Conservation (phyloP, 1,140 invertebrate species). For the Drosophila burlai region DNA sequence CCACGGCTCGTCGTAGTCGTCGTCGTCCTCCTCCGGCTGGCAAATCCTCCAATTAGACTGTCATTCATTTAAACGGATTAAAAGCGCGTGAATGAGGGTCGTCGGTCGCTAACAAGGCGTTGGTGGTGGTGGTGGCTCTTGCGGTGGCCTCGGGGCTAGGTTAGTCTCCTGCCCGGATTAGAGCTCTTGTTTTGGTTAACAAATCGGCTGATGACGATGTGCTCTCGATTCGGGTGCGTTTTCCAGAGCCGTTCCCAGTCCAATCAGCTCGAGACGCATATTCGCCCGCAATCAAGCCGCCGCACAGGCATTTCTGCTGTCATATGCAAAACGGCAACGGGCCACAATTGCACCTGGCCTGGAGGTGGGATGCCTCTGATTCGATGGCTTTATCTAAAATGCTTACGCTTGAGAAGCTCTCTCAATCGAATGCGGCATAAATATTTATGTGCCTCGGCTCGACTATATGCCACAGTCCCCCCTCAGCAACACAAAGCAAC, state of each 20-base stretch:
- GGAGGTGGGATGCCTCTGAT: slow-evolving; percentile 24
- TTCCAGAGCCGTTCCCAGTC: slow-evolving; percentile 31
- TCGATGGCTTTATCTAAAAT: slow-evolving; percentile 79
- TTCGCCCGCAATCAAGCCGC: slow-evolving; percentile 66
- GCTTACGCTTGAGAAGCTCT: slow-evolving; percentile 82
- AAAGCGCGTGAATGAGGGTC: slow-evolving; percentile 67
- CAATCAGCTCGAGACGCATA: slow-evolving; percentile 65
- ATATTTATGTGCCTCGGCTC: slow-evolving; percentile 67
- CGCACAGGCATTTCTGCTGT: slow-evolving; percentile 67
- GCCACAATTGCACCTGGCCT: slow-evolving; percentile 35
- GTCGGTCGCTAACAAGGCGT: slow-evolving; percentile 48
- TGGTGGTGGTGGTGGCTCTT: slow-evolving; percentile 51
- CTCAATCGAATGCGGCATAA: slow-evolving; percentile 78
- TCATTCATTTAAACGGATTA: slow-evolving; percentile 85
- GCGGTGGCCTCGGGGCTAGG: slow-evolving; percentile 47
- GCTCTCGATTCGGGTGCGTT: slow-evolving; percentile 13
- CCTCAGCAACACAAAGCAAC: slow-evolving; percentile 13
- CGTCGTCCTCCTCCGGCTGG: slow-evolving; percentile 27
- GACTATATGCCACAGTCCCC: slow-evolving; percentile 40
- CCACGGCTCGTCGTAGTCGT: slow-evolving; percentile 14
- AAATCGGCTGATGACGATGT: slow-evolving; percentile 70
- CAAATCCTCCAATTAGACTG: slow-evolving; percentile 85
- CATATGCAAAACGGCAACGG: slow-evolving; percentile 72
- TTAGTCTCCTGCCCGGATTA: slow-evolving; percentile 65
- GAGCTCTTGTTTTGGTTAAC: slow-evolving; percentile 74